Evolutionary conservation across 1,140 invertebrate species (phyloP), one percentile per base, ranked within the genome.

Genomic region (Lineus longissimus): DNA sequence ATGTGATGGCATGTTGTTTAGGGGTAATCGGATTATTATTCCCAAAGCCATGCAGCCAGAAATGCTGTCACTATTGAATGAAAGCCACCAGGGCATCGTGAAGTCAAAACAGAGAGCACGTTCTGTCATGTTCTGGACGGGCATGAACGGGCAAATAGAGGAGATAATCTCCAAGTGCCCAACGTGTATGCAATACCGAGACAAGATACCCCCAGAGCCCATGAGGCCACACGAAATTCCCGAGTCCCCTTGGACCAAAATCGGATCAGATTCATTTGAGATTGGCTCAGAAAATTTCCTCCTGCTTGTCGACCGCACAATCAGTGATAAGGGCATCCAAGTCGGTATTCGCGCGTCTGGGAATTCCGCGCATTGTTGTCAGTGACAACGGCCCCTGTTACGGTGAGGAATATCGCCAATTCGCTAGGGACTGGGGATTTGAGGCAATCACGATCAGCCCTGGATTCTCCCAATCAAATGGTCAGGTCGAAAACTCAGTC

Each of bases 361-460:
- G 70, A 13, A 66, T 66, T n/a, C 70, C 72, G 15, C 63, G 63
- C 15, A 41, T 40, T 13, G 23, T 68, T 0, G 54, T 67, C 7
- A 43, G 51, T 0, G 81, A 84, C 70, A 79, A 80, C 63, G 80
- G 77, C 7, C 73, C 80, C 0, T 77, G 81, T 36, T 84, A 51
- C 0, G 76, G 69, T 6, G 56, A 57, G 1, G 70, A 78, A 61
- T 85, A 84, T 68, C 68, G 63, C 61, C 60, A 70, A 1, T 84
- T 84, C 74, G 41, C 67, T 2, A 69, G 70, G 65, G 61, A 75
- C 1, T 84, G 78, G 75, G 70, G 74, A 9, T 77, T 85, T 60
- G 56, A 70, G 2, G 74, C 81, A 64, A 54, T 61, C 1, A 79
- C 74, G 6, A 73, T 70, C 11, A 76, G 68, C 33, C 80, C 81